phyloP scores from a whole-genome alignment of 2,113 vertebrate species.

The Bos javanicus region DNA sequence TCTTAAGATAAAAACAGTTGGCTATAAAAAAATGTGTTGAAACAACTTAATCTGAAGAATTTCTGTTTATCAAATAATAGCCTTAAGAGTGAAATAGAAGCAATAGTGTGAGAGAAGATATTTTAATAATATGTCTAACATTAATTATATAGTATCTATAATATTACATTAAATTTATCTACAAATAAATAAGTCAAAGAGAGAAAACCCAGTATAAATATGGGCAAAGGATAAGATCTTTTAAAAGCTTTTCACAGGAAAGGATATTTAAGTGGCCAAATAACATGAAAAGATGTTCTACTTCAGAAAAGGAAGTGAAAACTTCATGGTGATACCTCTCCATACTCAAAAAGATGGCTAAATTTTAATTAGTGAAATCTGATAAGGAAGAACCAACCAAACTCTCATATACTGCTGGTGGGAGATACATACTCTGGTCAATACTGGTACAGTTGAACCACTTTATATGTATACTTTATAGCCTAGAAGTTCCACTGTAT shows the following conservation, averaged over 20 bases:
- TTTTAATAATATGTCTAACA: background rate
- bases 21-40: background rate
- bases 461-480: background rate
- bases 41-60: background rate
- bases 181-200: background rate
- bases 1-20: background rate
- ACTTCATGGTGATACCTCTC: background rate
- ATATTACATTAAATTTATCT: background rate
- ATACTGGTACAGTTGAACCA: background rate
- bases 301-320: background rate
- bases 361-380: background rate
- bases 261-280: background rate
- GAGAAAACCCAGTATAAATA: background rate
- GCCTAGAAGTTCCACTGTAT: background rate
- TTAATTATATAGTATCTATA: background rate
- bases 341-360: background rate
- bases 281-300: background rate
- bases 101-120: background rate
- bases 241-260: background rate
- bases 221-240: background rate
- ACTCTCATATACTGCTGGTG: background rate
- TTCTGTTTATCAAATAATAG: background rate
- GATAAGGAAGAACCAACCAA: background rate
- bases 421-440: background rate
- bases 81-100: background rate